Percentiles rank a stretch among this genome's conserved stretches.
These are phyloP conservation scores for Drosophila meridionalis DNA, from an alignment of 2,888 invertebrate species.

Conservation along the genomic window DNA sequence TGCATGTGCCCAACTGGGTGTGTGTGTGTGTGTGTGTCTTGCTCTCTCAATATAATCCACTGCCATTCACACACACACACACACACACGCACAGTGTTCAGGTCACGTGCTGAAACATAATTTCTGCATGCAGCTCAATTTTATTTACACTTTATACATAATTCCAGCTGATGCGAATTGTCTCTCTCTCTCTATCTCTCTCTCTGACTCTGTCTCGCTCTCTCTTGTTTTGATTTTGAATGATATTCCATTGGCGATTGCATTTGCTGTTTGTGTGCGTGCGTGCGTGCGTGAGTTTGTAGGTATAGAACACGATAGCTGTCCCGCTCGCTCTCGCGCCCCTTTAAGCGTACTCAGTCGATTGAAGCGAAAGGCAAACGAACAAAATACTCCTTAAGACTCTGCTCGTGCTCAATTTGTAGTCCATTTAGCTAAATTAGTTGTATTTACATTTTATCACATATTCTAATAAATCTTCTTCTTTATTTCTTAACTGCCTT, in stretches of 20 bases:
- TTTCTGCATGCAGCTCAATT: conserved; percentile 76
- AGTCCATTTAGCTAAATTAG: conserved; percentile 23
- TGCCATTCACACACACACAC: conserved; percentile 40
- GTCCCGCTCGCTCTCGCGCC: conserved; percentile 1
- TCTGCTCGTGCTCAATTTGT: conserved; percentile 7
- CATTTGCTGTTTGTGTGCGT: conserved; percentile 13
- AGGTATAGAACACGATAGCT: not conserved
- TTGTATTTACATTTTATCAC: conserved; percentile 5
- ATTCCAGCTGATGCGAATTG: conserved; percentile 32
- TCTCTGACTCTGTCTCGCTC: not conserved
- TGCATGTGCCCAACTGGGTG: conserved; percentile 12
- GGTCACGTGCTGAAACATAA: conserved; percentile 62
- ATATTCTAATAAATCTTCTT: not conserved
- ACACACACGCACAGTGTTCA: conserved; percentile 50
- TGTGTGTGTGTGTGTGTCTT: conserved; percentile 2
- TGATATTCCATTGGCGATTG: conserved; percentile 40
- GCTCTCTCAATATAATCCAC: conserved; percentile 45
- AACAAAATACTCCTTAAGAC: not conserved
- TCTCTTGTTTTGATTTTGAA: conserved; percentile 16
- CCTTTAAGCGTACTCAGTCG: conserved; percentile 16
- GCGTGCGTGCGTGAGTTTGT: conserved; percentile 18
- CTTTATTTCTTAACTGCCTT: conserved; percentile 12
- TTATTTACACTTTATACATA: conserved; percentile 69
- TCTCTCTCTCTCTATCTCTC: conserved; percentile 9
- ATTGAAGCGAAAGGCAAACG: not conserved